Percentiles rank a stretch among this genome's conserved stretches.
phyloP scores from a whole-genome alignment of 1,140 invertebrate species.

The Riptortus pedestris region DNA sequence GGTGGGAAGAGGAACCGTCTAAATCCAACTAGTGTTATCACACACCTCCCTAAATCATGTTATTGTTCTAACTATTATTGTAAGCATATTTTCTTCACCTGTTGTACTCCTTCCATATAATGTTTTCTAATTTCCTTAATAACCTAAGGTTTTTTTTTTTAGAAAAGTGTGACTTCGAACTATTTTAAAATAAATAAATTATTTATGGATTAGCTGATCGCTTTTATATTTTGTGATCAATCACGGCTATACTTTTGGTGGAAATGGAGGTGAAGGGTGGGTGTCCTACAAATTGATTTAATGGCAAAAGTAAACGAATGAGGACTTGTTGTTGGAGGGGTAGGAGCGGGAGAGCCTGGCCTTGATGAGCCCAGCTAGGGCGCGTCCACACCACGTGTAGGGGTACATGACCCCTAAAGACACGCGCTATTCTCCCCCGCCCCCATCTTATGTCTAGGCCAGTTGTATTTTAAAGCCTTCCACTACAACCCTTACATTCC shows the following conservation, averaged over 20 bases:
- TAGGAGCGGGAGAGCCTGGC: neutral
- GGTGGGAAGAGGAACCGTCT: slow-evolving; percentile 14
- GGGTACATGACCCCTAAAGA: slow-evolving; percentile 19
- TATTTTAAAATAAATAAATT: neutral
- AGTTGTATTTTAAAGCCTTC: neutral
- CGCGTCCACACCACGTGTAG: slow-evolving; percentile 15
- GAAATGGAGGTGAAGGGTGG: neutral
- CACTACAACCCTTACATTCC: neutral
- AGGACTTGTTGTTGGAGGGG: neutral
- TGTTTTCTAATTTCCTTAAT: neutral
- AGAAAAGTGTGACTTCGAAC: neutral
- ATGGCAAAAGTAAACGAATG: neutral
- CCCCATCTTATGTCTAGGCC: neutral
- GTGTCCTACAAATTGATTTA: neutral
- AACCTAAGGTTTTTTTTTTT: neutral
- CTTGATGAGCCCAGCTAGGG: neutral
- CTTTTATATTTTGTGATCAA: no score
- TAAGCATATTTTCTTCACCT: neutral
- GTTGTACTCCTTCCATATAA: neutral
- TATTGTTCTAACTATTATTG: neutral
- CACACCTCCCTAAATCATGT: neutral
- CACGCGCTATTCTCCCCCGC: slow-evolving; percentile 6
- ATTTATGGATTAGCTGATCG: neutral
- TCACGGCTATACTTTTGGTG: no score
- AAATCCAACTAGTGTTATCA: neutral